These are phyloP conservation scores for Plemyria rubiginata DNA, from an alignment of 2,888 invertebrate species.

Conservation along the genomic window DNA sequence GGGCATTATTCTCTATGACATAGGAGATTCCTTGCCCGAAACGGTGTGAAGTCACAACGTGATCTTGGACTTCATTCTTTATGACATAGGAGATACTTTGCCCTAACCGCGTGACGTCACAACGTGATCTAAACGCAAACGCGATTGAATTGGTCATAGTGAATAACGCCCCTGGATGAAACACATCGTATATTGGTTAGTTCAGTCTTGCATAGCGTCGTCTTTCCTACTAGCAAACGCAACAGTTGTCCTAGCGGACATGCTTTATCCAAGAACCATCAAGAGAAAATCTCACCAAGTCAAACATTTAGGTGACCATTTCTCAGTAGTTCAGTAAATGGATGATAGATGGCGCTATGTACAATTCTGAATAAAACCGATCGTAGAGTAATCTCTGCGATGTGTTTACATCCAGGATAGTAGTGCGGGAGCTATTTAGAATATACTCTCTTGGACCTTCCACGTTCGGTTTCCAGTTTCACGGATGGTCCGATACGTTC, in stretches of 20 bases:
- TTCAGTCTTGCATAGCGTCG: conserved; percentile 10
- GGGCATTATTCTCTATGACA: too few species aligned
- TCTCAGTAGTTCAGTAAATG: neutral
- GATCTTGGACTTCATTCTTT: too few species aligned
- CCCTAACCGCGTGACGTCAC: too few species aligned
- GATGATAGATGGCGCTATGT: conserved; percentile 15
- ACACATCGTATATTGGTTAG: conserved; percentile 1
- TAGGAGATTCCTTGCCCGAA: too few species aligned
- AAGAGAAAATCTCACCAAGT: neutral
- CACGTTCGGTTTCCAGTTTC: neutral
- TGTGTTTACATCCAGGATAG: conserved; percentile 10
- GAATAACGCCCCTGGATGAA: too few species aligned
- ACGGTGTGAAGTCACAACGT: too few species aligned
- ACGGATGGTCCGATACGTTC: neutral
- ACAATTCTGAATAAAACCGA: conserved; percentile 7
- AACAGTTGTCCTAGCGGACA: neutral
- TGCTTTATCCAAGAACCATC: neutral
- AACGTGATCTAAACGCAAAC: too few species aligned
- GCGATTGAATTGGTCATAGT: too few species aligned
- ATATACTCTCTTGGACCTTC: conserved; percentile 5
- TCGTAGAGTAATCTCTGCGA: conserved; percentile 2
- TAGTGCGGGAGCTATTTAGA: conserved; percentile 11
- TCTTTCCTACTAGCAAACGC: neutral
- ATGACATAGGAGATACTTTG: too few species aligned
- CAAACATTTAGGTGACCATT: neutral